These are phyloP conservation scores for Chlorocebus sabaeus DNA, from an alignment of 2,113 vertebrate species.

Conservation along the genomic window DNA sequence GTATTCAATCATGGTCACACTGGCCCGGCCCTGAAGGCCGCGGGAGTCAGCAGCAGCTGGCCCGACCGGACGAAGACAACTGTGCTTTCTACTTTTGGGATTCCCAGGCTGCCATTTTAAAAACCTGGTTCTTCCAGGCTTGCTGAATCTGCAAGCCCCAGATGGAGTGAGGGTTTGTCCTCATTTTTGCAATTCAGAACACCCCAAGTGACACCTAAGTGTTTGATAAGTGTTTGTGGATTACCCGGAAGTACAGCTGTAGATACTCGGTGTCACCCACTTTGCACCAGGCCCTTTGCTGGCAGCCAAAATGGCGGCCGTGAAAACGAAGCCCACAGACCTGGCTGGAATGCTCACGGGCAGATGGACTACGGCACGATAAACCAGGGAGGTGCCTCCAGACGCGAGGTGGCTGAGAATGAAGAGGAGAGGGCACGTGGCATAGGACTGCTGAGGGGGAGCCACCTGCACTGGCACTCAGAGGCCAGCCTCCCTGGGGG, in stretches of 20 bases:
- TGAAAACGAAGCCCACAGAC: neutral
- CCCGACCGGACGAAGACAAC: neutral
- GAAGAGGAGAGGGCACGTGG: fast-evolving
- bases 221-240: neutral
- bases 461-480: neutral
- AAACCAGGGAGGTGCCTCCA: neutral
- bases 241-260: neutral
- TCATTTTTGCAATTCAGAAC: neutral
- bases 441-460: neutral
- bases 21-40: neutral
- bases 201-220: neutral
- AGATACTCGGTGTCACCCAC: too few relatives aligned
- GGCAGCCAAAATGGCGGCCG: neutral
- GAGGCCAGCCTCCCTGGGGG: neutral
- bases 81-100: fast-evolving
- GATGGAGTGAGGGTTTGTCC: fast-evolving
- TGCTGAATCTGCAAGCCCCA: neutral
- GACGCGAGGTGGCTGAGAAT: fast-evolving
- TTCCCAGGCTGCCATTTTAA: too few relatives aligned
- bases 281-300: neutral
- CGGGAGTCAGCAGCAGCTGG: neutral
- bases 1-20: fast-evolving
- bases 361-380: neutral
- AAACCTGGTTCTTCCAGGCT: neutral
- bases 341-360: neutral